phyloP scores from a whole-genome alignment of 2,113 vertebrate genomes.

The Hyperoodon ampullatus region DNA sequence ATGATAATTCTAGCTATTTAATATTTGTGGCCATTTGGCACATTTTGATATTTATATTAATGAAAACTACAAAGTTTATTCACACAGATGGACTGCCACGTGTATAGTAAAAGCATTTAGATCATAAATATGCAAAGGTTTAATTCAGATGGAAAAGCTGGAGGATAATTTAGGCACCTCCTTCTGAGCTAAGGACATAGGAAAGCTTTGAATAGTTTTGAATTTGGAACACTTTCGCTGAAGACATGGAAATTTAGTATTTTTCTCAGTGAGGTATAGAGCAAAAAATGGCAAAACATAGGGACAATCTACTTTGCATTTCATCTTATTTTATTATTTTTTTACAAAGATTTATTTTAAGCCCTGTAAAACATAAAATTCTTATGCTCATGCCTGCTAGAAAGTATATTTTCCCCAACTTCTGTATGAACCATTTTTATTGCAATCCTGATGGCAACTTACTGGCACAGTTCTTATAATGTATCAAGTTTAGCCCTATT shows the following conservation, averaged over 20 bases:
- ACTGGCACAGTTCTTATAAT: not conserved
- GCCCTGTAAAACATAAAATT: not conserved
- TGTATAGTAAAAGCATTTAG: not conserved
- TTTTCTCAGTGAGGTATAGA: not conserved
- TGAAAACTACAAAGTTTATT: not conserved
- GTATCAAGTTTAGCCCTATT: not conserved
- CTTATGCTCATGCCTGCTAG: not conserved
- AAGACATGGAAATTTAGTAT: not conserved
- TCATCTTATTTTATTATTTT: not conserved
- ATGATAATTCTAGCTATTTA: not conserved
- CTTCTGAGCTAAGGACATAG: not conserved
- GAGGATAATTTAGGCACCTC: not conserved
- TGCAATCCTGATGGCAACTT: not conserved
- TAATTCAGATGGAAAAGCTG: not conserved
- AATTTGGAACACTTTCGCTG: not conserved
- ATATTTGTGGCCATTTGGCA: not conserved
- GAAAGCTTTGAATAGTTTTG: not conserved
- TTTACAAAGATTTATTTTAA: constrained; percentile 22
- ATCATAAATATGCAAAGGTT: not conserved
- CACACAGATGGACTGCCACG: not conserved
- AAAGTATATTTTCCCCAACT: not conserved
- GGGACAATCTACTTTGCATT: not conserved
- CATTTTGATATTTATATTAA: not conserved
- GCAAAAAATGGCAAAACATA: not conserved
- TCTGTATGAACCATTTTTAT: not conserved